Evolutionary conservation across 1,140 invertebrate genomes (phyloP).

Genomic region (Hormaphis cornu): DNA sequence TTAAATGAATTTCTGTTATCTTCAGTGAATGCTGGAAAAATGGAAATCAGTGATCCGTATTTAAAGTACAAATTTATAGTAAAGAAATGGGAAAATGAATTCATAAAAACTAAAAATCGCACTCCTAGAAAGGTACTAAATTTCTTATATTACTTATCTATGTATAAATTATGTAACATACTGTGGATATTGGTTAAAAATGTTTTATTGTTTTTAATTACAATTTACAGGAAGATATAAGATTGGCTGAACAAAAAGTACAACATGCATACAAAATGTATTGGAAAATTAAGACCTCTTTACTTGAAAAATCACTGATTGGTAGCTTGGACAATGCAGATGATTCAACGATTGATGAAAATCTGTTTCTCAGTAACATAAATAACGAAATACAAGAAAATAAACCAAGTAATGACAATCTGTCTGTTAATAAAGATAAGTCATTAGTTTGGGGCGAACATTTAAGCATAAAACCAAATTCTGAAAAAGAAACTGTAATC

Average conservation of each 20-base stretch:
- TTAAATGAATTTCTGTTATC: too few relatives aligned
- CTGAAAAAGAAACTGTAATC: conserved; percentile 38
- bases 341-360: conserved; percentile 6
- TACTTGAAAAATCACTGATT: conserved; percentile 55
- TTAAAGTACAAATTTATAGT: conserved; percentile 59
- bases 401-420: conserved; percentile 38
- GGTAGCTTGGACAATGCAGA: conserved; percentile 40
- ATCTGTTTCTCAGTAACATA: conserved; percentile 34
- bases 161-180: not conserved
- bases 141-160: too few relatives aligned
- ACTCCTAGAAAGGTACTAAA: conserved; percentile 60
- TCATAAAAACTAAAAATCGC: conserved; percentile 55
- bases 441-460: conserved; percentile 48
- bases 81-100: conserved; percentile 69
- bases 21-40: not conserved
- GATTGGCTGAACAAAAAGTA: conserved; percentile 57
- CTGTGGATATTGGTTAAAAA: too few relatives aligned
- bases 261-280: conserved; percentile 70
- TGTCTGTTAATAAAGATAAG: conserved; percentile 36
- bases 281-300: conserved; percentile 60
- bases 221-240: conserved; percentile 64
- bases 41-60: conserved; percentile 20
- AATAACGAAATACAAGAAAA: conserved; percentile 35
- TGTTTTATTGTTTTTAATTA: conserved; percentile 37
- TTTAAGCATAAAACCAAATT: conserved; percentile 46